Percentiles rank a stretch among this genome's conserved stretches.
Conservation (phyloP, 2,888 invertebrate species). For the Phymatocera aterrima region DNA sequence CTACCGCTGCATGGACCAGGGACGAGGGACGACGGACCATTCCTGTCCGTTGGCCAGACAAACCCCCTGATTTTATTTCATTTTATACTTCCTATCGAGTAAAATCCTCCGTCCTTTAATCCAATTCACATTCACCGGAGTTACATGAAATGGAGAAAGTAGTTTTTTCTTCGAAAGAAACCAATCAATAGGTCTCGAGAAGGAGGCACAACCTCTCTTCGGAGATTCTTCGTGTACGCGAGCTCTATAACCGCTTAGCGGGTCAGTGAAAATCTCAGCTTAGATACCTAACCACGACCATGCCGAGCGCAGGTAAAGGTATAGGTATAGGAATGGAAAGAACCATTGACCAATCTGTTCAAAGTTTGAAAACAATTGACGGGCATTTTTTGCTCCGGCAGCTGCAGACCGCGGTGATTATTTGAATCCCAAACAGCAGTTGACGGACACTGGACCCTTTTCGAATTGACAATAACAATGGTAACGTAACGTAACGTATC, state of each 20-base stretch:
- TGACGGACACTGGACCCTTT: slow-evolving; percentile 48
- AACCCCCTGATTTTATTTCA: slow-evolving; percentile 25
- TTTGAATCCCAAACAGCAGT: slow-evolving; percentile 44
- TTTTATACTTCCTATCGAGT: slow-evolving; percentile 1
- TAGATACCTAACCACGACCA: not conserved
- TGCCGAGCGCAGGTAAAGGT: not conserved
- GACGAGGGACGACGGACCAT: slow-evolving; percentile 38
- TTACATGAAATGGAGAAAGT: not conserved
- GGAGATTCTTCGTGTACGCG: no score
- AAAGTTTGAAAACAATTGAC: slow-evolving; percentile 46
- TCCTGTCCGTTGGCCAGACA: slow-evolving; percentile 12
- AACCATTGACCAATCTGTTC: slow-evolving; percentile 38
- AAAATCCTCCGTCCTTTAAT: no score
- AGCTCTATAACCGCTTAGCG: not conserved
- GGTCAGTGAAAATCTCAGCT: not conserved
- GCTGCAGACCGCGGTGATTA: slow-evolving; percentile 48
- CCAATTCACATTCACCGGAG: no score
- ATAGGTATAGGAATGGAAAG: not conserved
- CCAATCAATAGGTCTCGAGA: no score
- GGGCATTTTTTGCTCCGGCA: slow-evolving; percentile 47
- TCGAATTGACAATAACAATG: slow-evolving; percentile 46
- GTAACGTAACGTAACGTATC: no score
- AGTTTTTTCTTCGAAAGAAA: not conserved
- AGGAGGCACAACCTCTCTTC: no score
- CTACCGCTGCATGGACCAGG: not conserved